Percentiles rank a stretch among this genome's conserved stretches.
Evolutionary conservation across 1,140 invertebrate species (phyloP).

Genomic region (Brachionus koreanus): DNA sequence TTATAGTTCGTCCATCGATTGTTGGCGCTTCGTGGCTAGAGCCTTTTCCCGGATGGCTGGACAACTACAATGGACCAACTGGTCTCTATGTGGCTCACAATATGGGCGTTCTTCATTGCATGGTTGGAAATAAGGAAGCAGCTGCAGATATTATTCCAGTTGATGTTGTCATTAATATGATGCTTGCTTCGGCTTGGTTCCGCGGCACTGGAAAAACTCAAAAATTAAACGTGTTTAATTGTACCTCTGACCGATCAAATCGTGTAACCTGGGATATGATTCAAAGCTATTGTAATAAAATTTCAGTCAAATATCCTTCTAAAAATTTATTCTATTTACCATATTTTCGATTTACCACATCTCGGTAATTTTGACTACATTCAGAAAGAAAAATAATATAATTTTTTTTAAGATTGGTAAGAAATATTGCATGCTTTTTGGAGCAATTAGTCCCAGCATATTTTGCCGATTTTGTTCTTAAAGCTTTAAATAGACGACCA

Average conservation of each 20-base stretch:
- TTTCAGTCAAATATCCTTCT: conserved; percentile 53
- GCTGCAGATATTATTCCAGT: conserved; percentile 90
- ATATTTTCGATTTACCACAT: conserved; percentile 53
- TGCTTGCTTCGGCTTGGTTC: conserved; percentile 75
- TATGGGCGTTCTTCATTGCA: conserved; percentile 77
- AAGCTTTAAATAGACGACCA: conserved; percentile 45
- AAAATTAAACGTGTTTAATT: conserved; percentile 43
- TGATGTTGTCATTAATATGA: conserved; percentile 80
- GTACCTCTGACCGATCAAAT: conserved; percentile 45
- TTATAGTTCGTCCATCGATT: conserved; percentile 82
- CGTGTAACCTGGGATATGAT: conserved; percentile 45
- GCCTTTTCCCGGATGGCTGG: conserved; percentile 65
- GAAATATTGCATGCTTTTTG: conserved; percentile 45
- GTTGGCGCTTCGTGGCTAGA: conserved; percentile 82
- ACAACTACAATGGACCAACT: conserved; percentile 56
- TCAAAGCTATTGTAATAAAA: conserved; percentile 46
- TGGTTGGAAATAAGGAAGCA: conserved; percentile 70
- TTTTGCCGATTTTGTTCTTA: conserved; percentile 53
- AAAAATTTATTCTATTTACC: conserved; percentile 52
- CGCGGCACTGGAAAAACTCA: conserved; percentile 64
- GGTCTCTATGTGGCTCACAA: conserved; percentile 49
- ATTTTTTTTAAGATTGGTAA: background rate
- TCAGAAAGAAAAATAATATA: background rate
- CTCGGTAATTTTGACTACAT: conserved; percentile 47
- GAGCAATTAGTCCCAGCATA: conserved; percentile 56